phyloP scores from a whole-genome alignment of 2,888 invertebrate genomes.

The Acleris literana region DNA sequence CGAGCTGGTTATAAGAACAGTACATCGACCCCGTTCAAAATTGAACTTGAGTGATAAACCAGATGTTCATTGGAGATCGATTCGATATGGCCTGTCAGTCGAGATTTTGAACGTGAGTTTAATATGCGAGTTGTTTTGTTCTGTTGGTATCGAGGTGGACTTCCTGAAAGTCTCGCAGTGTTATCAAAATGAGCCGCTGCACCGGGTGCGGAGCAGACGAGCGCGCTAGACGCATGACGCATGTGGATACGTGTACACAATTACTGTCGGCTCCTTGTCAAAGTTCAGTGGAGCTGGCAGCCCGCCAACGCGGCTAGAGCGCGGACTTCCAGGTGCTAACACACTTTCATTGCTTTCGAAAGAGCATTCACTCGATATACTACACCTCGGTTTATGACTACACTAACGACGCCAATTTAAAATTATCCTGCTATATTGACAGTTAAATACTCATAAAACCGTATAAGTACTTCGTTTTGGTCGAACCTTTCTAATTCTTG shows the following conservation, averaged over 20 bases:
- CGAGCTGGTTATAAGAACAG: conserved; percentile 57
- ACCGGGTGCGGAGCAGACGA: conserved; percentile 19
- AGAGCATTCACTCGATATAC: conserved; percentile 47
- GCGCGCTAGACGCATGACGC: conserved; percentile 48
- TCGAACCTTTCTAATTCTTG: background rate
- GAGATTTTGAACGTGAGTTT: conserved; percentile 3
- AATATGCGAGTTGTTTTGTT: background rate
- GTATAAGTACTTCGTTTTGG: background rate
- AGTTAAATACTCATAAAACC: background rate
- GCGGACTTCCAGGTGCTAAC: conserved; percentile 73
- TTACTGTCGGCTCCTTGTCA: conserved; percentile 70
- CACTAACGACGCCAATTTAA: background rate
- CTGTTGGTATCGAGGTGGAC: conserved; percentile 14
- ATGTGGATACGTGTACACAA: conserved; percentile 54
- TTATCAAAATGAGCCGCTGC: conserved; percentile 3
- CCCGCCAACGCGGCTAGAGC: conserved; percentile 69
- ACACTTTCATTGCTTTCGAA: conserved; percentile 55
- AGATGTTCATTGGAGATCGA: conserved; percentile 29
- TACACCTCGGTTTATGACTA: conserved; percentile 45
- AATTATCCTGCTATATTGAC: background rate
- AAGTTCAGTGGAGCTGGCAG: conserved; percentile 81
- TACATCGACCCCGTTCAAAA: conserved; percentile 56
- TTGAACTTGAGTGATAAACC: conserved; percentile 33
- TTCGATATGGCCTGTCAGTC: conserved; percentile 19
- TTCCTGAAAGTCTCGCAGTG: conserved; percentile 20